Percentiles rank a stretch among this genome's conserved stretches.
phyloP scores from a whole-genome alignment of 2,113 vertebrate genomes.

The Glaucidium brasilianum region DNA sequence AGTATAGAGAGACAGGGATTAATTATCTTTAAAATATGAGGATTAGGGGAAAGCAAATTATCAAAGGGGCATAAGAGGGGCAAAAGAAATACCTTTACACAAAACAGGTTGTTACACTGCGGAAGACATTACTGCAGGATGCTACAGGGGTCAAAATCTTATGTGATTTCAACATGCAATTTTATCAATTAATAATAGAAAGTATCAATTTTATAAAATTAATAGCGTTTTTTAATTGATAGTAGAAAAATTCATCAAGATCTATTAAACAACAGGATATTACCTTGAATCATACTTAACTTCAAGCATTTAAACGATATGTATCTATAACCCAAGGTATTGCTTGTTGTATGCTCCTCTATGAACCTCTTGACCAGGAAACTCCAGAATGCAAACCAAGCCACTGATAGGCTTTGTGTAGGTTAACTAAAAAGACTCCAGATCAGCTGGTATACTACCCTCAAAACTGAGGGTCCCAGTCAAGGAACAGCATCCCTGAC shows the following conservation, averaged over 20 bases:
- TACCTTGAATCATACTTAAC: neutral
- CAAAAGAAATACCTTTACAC: neutral
- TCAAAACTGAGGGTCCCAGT: neutral
- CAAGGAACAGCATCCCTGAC: neutral
- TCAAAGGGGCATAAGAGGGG: neutral
- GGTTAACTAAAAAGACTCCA: neutral
- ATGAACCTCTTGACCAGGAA: neutral
- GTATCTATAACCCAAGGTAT: neutral
- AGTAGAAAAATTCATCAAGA: neutral
- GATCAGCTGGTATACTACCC: neutral
- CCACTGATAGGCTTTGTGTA: neutral
- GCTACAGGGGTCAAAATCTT: neutral
- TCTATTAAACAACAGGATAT: neutral
- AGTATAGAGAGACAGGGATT: neutral
- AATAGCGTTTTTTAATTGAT: neutral
- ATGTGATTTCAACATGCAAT: neutral
- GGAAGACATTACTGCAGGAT: neutral
- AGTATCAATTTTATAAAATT: neutral
- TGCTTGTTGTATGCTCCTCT: neutral
- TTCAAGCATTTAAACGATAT: neutral
- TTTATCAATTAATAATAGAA: neutral
- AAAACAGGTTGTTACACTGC: neutral
- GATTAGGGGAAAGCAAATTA: neutral
- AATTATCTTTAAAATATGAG: neutral
- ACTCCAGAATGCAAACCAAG: neutral